Base-by-base conservation (phyloP, 2,888 invertebrate genomes). In the Atherix ibis region DNA sequence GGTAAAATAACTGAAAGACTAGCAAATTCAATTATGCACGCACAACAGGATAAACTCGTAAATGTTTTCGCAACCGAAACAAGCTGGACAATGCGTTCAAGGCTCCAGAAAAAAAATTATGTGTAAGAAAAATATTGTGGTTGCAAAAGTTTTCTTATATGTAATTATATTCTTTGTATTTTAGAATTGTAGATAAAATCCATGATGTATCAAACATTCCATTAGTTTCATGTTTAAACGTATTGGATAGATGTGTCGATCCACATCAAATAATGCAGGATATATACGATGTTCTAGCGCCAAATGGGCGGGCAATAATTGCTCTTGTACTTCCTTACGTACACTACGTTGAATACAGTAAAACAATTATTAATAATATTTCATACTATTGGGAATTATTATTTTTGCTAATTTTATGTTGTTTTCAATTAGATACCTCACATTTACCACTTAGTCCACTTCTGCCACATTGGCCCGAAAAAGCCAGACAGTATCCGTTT, bases 261-360 rank as follows among this genome's bases (percentile, higher is more conserved):
- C 94, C 97, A 0, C 64, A 76, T 43, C 71, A 75, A 35, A 68
- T 97, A 48, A 65, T 98, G 43, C 64, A 67, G 34, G 73, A 83
- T 47, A 82, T 95, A 18, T 71, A 70, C 43, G 54, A 64, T 14
- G 71, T 79, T 2, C 62, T 97, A 28, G 68, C 71, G 5, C 75
- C 80, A 1, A 71, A 70, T 33, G 91, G 91, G 2, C 63, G 74
- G 17, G 67, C 87, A 15, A 54, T 95, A 28, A 64, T 97, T n/a
- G 94, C 94, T 1, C 66, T 94, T 3, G 97, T 95, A 10, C 65
- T 97, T 40, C 97, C 97, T 1, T 88, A 89, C 64, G 80, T 76
- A 46, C 88, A 92, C 35, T 97, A 91, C 54, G 94, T 95, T 1
- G 97, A 97, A 69, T 70, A 68, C 44, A 82, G 85, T 74, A 66